Evolutionary conservation across 2,888 invertebrate genomes (phyloP), one percentile per base, ranked within the genome.

Genomic region (Arge pagana): DNA sequence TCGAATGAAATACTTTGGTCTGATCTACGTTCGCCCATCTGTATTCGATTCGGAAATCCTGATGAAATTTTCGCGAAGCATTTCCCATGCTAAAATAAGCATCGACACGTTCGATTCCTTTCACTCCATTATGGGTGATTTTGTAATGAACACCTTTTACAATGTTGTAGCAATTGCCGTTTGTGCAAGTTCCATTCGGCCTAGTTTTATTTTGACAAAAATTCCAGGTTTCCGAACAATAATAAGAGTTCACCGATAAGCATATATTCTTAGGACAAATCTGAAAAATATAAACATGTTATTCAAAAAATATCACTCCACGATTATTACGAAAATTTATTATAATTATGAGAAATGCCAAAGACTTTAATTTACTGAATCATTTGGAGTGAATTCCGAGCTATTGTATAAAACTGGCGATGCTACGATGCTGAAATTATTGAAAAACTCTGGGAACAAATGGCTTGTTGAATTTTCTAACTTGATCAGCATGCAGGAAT

Each of bases 61-160:
- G 74, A 53, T 70, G 62, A 60, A 70, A 76, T 31, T 54, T 51
- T 21, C 50, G 50, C 3, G 70, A 63, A n/a, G 78, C 57, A 52
- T 79, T 73, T 11, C 63, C 64, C 15, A 81, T 66, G 13, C 72
- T 66, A 49, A 81, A 72, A 55, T 74, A 74, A 1, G 75, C 76
- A 19, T 71, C 61, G 8, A 79, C 68, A 18, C 65, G 65, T 1
- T 64, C 60, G 13, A 83, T 78, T 3, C 83, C 83, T 30, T 65
- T 60, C 0, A 78, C 77, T 3, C 82, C 82, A 59, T 81, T 79
- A 55, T 81, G 80, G 48, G 61, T 53, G 41, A 81, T 65, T 3
- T 69, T 58, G 50, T 78, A 78, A 42, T 68, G 68, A 3, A 81
- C 62, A 24, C 61, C 61, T 43, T 66, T 71, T 2, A 79, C 70